A percentile compares a stretch with the other conserved stretches of the same genome.
Conservation (phyloP, 2,888 invertebrate genomes). For the Drosophila austrosaltans region DNA sequence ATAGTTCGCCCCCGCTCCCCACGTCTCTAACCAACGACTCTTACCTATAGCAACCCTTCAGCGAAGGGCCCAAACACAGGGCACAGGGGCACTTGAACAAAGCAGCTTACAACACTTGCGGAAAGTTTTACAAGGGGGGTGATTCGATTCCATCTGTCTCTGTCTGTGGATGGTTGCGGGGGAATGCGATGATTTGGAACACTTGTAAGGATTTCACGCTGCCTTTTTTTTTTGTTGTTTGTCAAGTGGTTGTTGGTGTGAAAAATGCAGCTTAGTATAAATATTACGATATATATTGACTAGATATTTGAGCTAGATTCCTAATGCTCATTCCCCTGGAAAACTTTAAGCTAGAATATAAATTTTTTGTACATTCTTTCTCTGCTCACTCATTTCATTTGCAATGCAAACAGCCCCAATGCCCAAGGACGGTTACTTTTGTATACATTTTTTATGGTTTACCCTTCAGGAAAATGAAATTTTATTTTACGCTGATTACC, state of each 20-base stretch:
- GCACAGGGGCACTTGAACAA: conserved; percentile 62
- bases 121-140: conserved; percentile 38
- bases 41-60: conserved; percentile 44
- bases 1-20: conserved; percentile 25
- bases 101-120: conserved; percentile 77
- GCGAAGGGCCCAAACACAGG: neutral
- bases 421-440: conserved; percentile 16
- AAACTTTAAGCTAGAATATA: conserved; percentile 24
- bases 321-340: conserved; percentile 20
- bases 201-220: conserved; percentile 69
- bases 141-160: conserved; percentile 18
- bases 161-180: neutral
- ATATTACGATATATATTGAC: conserved; percentile 57
- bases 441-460: conserved; percentile 41
- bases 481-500: conserved; percentile 73
- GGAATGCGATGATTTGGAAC: conserved; percentile 22
- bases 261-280: conserved; percentile 64
- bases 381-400: conserved; percentile 35
- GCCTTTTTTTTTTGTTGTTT: conserved; percentile 48
- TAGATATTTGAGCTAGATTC: conserved; percentile 14
- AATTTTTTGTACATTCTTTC: neutral
- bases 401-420: conserved; percentile 41
- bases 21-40: neutral
- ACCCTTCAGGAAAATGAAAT: conserved; percentile 57
- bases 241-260: conserved; percentile 45